Base-by-base conservation (phyloP, 2,888 invertebrate genomes). In the Cryptus armator region DNA sequence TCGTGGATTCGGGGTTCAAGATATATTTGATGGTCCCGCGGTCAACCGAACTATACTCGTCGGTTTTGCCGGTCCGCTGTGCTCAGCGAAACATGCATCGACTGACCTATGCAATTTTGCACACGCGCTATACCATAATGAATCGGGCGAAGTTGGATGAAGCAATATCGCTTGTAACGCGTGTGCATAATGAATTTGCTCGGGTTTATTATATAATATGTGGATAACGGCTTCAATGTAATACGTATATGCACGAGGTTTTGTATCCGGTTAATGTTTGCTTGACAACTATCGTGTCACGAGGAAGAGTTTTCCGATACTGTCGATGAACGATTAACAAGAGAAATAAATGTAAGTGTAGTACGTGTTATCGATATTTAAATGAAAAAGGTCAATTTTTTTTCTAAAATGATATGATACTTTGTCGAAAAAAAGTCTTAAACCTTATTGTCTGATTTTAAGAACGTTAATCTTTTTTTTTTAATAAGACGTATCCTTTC, bases 131-230 rank as follows among this genome's bases (percentile, higher is more conserved):
- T 3, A 29, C n/a, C 9, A 29, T 62, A 74, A 62, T 62, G 74
- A 74, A 74, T 74, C 74, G 43, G n/a, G 29, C 29, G n/a, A 59
- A 62, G 59, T 46, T 29, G 29, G 16, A 16, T 16, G 59, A 12
- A 71, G 29, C 74, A 46, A 74, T 62, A 59, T 74, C 74, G 74
- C 46, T 46, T 19, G 62, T 59, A 74, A 19, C 62, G 62, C 29
- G 24, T 32, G 59, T 62, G 59, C 74, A 74, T 74, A 62, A 74
- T 74, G 59, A 46, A 74, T 74, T 29, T 32, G 6, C 62, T n/a
- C 46, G 16, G n/a, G 59, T 74, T 74, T 74, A 32, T 53, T 56
- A n/a, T 16, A 16, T 29, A n/a, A 74, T 16, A 46, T 29, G 16
- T 4, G 59, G 37, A 37, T 37, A 37, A 37, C 4, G 59, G 46